Percentiles rank a stretch among this genome's conserved stretches.
Conservation (phyloP, 2,888 invertebrate species). For the Ectemnius continuus region DNA sequence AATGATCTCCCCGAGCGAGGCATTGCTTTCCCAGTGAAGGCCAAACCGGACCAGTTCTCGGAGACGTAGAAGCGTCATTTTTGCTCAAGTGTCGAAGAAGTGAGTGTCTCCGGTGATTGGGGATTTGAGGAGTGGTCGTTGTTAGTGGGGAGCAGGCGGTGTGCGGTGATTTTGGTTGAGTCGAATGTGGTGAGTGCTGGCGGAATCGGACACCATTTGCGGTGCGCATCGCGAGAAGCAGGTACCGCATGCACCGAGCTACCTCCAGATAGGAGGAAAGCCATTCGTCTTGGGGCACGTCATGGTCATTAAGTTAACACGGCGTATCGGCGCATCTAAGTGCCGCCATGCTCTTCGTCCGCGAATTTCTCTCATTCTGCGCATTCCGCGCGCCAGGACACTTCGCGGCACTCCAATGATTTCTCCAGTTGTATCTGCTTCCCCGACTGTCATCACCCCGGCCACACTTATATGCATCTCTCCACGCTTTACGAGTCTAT, state of each 20-base stretch:
- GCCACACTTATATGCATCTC: too few relatives aligned
- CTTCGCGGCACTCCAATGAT: too few relatives aligned
- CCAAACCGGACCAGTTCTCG: too few relatives aligned
- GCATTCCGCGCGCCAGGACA: slow-evolving; percentile 12
- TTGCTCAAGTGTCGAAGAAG: too few relatives aligned
- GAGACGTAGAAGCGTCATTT: too few relatives aligned
- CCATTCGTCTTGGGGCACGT: slow-evolving; percentile 56
- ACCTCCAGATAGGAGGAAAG: slow-evolving; percentile 43
- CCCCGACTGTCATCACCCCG: too few relatives aligned
- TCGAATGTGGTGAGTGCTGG: slow-evolving; percentile 40
- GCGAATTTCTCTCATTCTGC: slow-evolving; percentile 50
- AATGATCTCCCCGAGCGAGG: too few relatives aligned
- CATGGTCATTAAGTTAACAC: slow-evolving; percentile 61
- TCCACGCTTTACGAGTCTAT: too few relatives aligned
- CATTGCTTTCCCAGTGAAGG: too few relatives aligned
- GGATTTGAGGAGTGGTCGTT: too few relatives aligned
- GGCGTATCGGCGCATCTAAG: slow-evolving; percentile 49
- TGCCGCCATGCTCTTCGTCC: slow-evolving; percentile 34
- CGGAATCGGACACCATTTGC: slow-evolving; percentile 50
- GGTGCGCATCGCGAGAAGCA: slow-evolving; percentile 44
- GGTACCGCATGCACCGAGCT: slow-evolving; percentile 36
- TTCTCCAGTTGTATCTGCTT: too few relatives aligned
- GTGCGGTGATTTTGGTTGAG: neutral
- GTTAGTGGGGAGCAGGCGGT: neutral
- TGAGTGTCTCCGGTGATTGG: too few relatives aligned